Evolutionary conservation across 2,797 vertebrate genomes (phyloP).

Genomic region (Apodemus agrarius): DNA sequence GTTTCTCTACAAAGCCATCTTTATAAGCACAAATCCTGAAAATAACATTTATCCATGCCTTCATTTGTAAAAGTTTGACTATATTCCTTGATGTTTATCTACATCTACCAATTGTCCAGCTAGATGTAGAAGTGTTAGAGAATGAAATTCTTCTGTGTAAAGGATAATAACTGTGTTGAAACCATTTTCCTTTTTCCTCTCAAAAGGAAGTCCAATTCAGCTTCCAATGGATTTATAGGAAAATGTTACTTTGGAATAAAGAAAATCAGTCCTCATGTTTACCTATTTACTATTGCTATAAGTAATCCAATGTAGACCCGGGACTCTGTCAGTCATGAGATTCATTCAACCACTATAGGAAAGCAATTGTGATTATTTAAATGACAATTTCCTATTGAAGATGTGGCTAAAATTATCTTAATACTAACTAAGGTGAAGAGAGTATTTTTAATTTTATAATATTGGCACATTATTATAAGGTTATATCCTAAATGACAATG

Average conservation of each 20-base stretch:
- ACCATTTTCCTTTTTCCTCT: background rate
- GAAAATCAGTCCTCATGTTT: background rate
- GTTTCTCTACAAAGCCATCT: background rate
- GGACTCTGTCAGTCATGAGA: background rate
- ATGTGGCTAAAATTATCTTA: conserved; percentile 8
- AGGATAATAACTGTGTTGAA: background rate
- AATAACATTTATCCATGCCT: background rate
- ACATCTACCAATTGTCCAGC: background rate
- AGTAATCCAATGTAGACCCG: background rate
- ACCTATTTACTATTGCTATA: background rate
- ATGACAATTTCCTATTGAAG: background rate
- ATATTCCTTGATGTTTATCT: background rate
- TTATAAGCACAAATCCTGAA: background rate
- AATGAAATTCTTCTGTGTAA: background rate
- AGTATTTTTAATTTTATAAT: conserved; percentile 10
- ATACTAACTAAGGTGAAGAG: conserved; percentile 49
- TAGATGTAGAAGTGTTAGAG: background rate
- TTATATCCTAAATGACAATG: conserved; percentile 37
- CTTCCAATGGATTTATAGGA: background rate
- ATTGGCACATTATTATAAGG: background rate
- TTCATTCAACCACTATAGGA: background rate
- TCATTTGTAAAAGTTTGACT: background rate
- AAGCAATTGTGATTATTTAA: conserved; percentile 27
- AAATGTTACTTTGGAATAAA: background rate
- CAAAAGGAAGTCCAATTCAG: background rate